Evolutionary conservation across 2,113 vertebrate genomes (phyloP).

Genomic region (Daphoenositta chrysoptera): DNA sequence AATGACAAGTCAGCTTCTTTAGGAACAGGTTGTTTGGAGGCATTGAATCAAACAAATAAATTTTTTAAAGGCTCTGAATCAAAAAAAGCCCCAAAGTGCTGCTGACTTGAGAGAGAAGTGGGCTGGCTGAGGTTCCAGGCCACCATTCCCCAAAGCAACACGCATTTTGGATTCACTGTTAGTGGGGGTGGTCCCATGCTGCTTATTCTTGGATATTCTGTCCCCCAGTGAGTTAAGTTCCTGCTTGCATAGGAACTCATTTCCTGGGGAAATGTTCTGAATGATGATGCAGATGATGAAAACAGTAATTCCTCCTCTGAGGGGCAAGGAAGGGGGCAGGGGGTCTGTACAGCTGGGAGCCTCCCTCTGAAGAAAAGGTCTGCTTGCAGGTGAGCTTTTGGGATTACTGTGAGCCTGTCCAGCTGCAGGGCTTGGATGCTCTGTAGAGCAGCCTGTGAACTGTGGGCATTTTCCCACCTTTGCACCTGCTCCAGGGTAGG

Average conservation of each 20-base stretch:
- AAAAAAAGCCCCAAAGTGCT: not conserved
- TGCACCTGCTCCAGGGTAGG: not conserved
- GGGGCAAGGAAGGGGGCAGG: rapidly evolving
- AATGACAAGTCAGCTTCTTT: not conserved
- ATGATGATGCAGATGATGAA: not conserved
- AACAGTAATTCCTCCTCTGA: not conserved
- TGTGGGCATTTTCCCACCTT: not conserved
- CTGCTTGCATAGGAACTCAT: not conserved
- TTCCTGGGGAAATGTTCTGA: not conserved
- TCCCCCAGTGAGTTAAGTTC: not conserved
- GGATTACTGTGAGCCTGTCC: not conserved
- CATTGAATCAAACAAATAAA: not conserved
- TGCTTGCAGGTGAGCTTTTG: not conserved
- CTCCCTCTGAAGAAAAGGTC: not conserved
- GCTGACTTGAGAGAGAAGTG: not conserved
- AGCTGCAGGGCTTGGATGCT: not conserved
- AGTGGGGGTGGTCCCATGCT: not conserved
- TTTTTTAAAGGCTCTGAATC: not conserved
- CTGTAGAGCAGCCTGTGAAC: not conserved
- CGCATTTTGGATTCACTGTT: not conserved
- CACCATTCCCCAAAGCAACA: not conserved
- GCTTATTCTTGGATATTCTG: not conserved
- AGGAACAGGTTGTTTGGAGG: not conserved
- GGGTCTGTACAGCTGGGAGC: not conserved
- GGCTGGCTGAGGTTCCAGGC: not conserved